Conservation (phyloP, 2,113 vertebrate genomes). For the Calyptomena viridis region DNA sequence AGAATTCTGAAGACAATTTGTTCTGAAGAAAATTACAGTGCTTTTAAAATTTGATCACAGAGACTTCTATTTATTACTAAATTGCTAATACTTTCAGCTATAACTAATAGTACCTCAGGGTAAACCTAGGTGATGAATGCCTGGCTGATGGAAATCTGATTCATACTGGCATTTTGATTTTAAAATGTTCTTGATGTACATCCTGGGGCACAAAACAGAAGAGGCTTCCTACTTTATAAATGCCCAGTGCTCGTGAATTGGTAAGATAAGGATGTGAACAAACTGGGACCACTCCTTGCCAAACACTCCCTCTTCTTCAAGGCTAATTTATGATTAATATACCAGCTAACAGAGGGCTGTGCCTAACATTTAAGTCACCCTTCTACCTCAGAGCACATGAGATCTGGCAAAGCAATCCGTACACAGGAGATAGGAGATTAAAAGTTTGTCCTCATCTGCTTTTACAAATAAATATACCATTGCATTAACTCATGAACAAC, state of each 20-base stretch:
- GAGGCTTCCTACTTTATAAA: background rate
- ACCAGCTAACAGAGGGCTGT: background rate
- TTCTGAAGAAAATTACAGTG: background rate
- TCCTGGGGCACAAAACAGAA: background rate
- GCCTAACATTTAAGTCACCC: background rate
- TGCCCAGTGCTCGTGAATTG: background rate
- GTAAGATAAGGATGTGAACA: background rate
- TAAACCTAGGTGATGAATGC: background rate
- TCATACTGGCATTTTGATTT: background rate
- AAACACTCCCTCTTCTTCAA: background rate
- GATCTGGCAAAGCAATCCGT: background rate
- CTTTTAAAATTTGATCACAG: background rate
- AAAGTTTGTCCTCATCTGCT: background rate
- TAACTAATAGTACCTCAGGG: background rate
- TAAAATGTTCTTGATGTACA: background rate
- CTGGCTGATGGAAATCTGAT: background rate
- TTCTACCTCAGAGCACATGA: background rate
- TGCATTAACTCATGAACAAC: background rate
- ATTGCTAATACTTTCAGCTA: background rate
- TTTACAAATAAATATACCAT: background rate
- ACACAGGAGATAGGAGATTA: background rate
- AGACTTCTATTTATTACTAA: background rate
- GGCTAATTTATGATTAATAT: background rate
- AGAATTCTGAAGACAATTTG: background rate
- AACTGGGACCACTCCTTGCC: background rate